Conservation (phyloP, 2,797 vertebrate genomes). For the Enteromius unitaeniatus region DNA sequence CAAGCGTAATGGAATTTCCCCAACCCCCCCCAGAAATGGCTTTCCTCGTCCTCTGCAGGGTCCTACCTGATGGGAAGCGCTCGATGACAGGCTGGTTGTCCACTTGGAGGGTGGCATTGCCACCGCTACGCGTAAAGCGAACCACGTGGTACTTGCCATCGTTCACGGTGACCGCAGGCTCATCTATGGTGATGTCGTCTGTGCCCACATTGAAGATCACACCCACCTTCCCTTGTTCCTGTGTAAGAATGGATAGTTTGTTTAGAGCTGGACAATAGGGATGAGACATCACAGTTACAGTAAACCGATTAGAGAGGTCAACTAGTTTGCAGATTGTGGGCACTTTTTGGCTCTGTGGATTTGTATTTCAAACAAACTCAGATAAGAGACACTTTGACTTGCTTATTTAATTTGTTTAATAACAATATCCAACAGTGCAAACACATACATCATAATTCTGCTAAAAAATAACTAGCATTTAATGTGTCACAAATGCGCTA, state of each 20-base stretch:
- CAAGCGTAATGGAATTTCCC: constrained; percentile 36
- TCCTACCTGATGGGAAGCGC: constrained; percentile 93
- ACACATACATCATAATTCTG: neutral
- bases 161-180: constrained; percentile 88
- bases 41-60: constrained; percentile 26
- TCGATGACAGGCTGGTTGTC: constrained; percentile 95
- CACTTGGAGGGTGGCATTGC: constrained; percentile 95
- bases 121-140: constrained; percentile 93
- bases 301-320: neutral
- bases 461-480: neutral
- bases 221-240: constrained; percentile 92
- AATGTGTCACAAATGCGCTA: neutral
- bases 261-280: neutral
- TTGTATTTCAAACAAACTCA: neutral
- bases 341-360: neutral
- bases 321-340: neutral
- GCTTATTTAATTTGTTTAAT: neutral
- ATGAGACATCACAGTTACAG: neutral
- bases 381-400: neutral
- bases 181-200: constrained; percentile 93
- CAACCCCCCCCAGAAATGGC: neutral
- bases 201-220: constrained; percentile 96
- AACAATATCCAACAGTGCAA: neutral
- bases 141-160: constrained; percentile 97
- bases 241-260: constrained; percentile 51